A percentile compares a stretch with the other conserved stretches of the same genome.
phyloP scores from a whole-genome alignment of 2,113 vertebrate genomes.

The Oxyura jamaicensis region DNA sequence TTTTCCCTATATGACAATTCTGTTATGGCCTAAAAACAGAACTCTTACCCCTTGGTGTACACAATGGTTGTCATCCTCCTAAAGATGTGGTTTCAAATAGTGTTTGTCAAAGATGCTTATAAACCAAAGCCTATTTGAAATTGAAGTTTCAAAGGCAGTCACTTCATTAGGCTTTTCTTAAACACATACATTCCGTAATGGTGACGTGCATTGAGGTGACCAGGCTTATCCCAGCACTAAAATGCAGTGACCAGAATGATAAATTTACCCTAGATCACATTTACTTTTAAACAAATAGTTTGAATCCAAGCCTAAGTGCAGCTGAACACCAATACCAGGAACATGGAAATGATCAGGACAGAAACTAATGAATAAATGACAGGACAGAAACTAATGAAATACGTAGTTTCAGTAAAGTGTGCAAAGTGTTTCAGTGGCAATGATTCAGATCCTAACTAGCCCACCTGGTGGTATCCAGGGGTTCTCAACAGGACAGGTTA shows the following conservation, averaged over 20 bases:
- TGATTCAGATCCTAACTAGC: not conserved
- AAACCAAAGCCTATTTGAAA: not conserved
- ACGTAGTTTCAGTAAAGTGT: not conserved
- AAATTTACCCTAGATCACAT: not conserved
- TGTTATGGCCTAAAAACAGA: constrained; percentile 13
- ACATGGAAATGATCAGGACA: not conserved
- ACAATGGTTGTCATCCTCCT: not conserved
- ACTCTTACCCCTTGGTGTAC: not conserved
- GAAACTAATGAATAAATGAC: not conserved
- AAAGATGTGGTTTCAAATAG: not conserved
- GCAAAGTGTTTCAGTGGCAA: not conserved
- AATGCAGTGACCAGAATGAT: not conserved
- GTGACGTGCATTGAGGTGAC: not conserved
- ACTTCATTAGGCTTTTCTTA: not conserved
- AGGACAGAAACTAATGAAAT: not conserved
- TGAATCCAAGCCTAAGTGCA: not conserved
- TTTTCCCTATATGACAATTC: not conserved
- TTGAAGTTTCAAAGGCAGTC: not conserved
- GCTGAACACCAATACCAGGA: not conserved
- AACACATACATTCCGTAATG: not conserved
- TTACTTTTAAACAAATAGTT: not conserved
- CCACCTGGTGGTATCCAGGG: not conserved
- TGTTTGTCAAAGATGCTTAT: not conserved
- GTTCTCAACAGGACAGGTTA: not conserved
- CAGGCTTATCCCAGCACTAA: not conserved